These are phyloP conservation scores for Bombus sibiricus DNA, from an alignment of 1,140 invertebrate genomes.

Conservation along the genomic window DNA sequence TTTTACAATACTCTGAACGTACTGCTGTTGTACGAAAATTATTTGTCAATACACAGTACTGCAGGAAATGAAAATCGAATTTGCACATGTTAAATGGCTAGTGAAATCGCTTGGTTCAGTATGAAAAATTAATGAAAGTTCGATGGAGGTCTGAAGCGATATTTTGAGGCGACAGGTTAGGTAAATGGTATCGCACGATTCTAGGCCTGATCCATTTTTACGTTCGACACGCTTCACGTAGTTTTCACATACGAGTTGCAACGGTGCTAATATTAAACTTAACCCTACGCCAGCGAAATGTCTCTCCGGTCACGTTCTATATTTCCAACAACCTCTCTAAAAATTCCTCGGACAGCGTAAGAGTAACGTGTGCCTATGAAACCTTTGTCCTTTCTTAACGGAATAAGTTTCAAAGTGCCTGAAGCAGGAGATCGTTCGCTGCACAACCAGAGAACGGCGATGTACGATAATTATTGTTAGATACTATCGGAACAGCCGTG, in stretches of 20 bases:
- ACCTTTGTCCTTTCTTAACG: background rate
- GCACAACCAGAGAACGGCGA: background rate
- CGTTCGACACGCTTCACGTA: background rate
- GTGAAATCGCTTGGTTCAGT: background rate
- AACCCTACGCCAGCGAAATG: background rate
- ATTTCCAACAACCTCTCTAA: background rate
- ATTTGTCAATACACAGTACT: background rate
- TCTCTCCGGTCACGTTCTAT: background rate
- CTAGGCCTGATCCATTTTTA: conserved; percentile 3
- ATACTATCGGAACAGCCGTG: background rate
- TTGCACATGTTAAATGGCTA: background rate
- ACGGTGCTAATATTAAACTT: conserved; percentile 11
- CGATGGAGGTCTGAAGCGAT: background rate
- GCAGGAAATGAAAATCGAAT: background rate
- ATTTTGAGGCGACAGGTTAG: background rate
- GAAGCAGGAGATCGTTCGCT: conserved; percentile 5
- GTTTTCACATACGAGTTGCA: background rate
- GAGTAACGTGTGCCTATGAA: background rate
- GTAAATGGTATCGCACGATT: background rate
- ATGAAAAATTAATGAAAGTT: background rate
- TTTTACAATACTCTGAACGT: no score
- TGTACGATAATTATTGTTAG: conserved; percentile 34
- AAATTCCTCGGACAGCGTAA: background rate
- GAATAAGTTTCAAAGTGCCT: conserved; percentile 29
- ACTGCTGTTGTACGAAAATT: no score